A percentile compares a stretch with the other conserved stretches of the same genome.
phyloP scores from a whole-genome alignment of 2,113 vertebrate genomes.

The Lampris megalopsis region DNA sequence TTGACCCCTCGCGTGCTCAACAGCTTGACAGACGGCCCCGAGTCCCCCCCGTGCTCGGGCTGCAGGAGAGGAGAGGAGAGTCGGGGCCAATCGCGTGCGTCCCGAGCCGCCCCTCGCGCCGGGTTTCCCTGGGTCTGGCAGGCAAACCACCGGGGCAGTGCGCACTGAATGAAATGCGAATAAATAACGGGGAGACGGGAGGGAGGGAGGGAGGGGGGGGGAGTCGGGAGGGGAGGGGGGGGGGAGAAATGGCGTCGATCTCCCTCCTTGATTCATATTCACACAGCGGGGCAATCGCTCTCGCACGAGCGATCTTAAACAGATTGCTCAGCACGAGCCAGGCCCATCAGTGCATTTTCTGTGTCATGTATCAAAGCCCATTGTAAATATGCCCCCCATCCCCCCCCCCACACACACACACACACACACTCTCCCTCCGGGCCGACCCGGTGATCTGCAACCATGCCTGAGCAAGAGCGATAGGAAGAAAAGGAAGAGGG shows the following conservation, averaged over 20 bases:
- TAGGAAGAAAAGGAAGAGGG: constrained; percentile 37
- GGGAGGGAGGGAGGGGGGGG: constrained; percentile 2
- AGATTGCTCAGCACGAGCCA: constrained; percentile 67
- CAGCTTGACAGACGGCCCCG: constrained; percentile 62
- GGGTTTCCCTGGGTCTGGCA: constrained; percentile 61
- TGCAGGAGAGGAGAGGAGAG: constrained; percentile 37
- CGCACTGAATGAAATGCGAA: constrained; percentile 74
- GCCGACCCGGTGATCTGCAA: background rate
- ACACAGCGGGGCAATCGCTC: constrained; percentile 66
- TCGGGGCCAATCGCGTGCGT: constrained; percentile 65
- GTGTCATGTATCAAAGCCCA: constrained; percentile 76
- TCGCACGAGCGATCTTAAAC: constrained; percentile 72
- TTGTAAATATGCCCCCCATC: constrained; percentile 56
- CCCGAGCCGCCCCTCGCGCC: constrained; percentile 40
- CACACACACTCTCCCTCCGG: constrained; percentile 20
- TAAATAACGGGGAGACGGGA: constrained; percentile 60
- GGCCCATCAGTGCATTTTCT: constrained; percentile 72
- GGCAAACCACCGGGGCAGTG: constrained; percentile 67
- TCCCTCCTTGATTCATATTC: constrained; percentile 77
- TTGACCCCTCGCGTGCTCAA: constrained; percentile 61
- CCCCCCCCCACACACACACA: constrained; percentile 47
- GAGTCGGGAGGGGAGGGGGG: constrained; percentile 5
- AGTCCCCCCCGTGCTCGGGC: constrained; percentile 30
- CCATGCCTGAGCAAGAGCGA: constrained; percentile 54
- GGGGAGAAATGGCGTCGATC: constrained; percentile 65